A percentile compares a stretch with the other conserved stretches of the same genome.
Evolutionary conservation across 2,113 vertebrate species (phyloP).

Genomic region (Ciconia maguari): DNA sequence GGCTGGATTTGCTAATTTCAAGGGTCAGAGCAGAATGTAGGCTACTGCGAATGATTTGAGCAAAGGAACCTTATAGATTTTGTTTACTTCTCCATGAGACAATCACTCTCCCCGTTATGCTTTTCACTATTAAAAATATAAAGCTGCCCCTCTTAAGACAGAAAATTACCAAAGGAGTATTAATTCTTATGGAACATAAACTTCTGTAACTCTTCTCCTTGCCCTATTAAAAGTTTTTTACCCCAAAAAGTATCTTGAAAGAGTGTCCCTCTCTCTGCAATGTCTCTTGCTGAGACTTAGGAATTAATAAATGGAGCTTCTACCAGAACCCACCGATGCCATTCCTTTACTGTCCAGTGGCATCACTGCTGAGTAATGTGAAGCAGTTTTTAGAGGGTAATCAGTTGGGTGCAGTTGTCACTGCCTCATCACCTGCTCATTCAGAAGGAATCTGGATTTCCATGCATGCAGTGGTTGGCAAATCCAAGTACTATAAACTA

Average conservation of each 20-base stretch:
- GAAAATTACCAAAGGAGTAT: not conserved
- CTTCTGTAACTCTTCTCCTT: not conserved
- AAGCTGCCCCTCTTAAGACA: not conserved
- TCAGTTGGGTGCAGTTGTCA: conserved; percentile 52
- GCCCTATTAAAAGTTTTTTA: not conserved
- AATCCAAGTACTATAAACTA: not conserved
- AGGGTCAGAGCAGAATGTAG: not conserved
- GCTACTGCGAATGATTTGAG: not conserved
- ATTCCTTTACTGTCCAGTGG: conserved; percentile 24
- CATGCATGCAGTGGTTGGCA: conserved; percentile 37
- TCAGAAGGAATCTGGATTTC: conserved; percentile 60
- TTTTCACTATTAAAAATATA: not conserved
- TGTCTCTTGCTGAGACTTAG: not conserved
- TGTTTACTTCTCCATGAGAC: not conserved
- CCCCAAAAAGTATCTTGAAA: not conserved
- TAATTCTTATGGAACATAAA: not conserved
- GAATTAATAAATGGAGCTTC: not conserved
- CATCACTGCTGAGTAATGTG: conserved; percentile 60
- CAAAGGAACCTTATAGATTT: not conserved
- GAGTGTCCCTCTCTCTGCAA: not conserved
- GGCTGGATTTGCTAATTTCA: not conserved
- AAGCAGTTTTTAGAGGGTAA: conserved; percentile 34
- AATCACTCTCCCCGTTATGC: not conserved
- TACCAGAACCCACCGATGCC: not conserved
- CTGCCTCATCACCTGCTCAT: conserved; percentile 47